Evolutionary conservation across 2,113 vertebrate species (phyloP), one percentile per base, ranked within the genome.

Genomic region (Turdus rufiventris): DNA sequence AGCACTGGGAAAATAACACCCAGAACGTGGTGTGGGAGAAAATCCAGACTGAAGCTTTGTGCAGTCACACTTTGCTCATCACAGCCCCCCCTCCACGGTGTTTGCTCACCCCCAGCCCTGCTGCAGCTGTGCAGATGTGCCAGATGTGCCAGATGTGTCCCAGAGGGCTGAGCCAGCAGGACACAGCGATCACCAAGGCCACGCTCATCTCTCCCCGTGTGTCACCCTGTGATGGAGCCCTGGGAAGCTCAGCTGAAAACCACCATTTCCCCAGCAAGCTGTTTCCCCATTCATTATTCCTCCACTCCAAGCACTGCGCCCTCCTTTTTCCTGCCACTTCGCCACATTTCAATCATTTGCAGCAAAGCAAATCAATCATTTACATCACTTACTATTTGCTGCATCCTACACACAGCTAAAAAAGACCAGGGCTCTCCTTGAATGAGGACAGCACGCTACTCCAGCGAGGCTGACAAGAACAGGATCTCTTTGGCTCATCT

Each of bases 401-500:
- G 43, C 93, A 25, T 51, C 91, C 87, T 76, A 95, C 95, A 91
- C 93, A n/a, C 62, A 92, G 84, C 91, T 96, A 57, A 92, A 95
- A 94, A 85, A 80, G 79, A 93, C 33, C 11, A 82, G 82, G 96
- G 90, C 89, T 94, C 86, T 95, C 89, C 93, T 85, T 92, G 96
- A 94, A 94, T 78, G 85, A 93, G 91, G 96, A 94, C 93, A 95
- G 91, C 47, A 19, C 12, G 5, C 70, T 95, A 54, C 91, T 93
- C 18, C 6, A 94, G 72, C 2, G 54, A 94, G 74, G 74, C 89
- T 95, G 96, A 96, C 89, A 91, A 70, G 91, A 94, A 95, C 87
- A 91, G 91, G 74, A 96, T 92, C 94, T 85, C 94, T 92, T 71
- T 96, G 94, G 93, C 93, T 94, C 80, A 47, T 95, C 92, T 95